Conservation (phyloP, 2,113 vertebrate genomes). For the Ictalurus punctatus region DNA sequence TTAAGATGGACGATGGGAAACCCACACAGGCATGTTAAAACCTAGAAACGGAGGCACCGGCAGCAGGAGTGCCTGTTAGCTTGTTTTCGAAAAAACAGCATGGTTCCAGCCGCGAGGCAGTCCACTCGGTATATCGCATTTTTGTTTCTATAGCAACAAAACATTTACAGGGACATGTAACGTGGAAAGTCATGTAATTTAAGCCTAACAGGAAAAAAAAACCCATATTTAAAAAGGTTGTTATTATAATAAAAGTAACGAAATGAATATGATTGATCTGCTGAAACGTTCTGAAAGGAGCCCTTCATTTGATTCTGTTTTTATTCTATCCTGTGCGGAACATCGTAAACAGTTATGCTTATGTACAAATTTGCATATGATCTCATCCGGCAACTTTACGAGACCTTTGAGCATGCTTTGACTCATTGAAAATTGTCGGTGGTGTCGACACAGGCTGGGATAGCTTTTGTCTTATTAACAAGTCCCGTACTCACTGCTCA, state of each 20-base stretch:
- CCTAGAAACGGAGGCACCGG: neutral
- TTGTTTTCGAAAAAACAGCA: neutral
- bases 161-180: neutral
- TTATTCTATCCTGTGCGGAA: neutral
- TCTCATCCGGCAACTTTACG: neutral
- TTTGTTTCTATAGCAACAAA: neutral
- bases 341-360: neutral
- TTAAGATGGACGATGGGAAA: neutral
- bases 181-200: neutral
- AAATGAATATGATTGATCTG: neutral
- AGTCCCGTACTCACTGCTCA: neutral
- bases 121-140: neutral
- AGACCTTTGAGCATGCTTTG: neutral
- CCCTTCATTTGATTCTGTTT: neutral
- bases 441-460: neutral
- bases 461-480: neutral
- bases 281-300: neutral
- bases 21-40: neutral
- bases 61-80: neutral
- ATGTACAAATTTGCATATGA: neutral
- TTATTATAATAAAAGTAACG: neutral
- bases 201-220: neutral
- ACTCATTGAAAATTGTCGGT: neutral
- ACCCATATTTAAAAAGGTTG: neutral
- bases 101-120: neutral